Evolutionary conservation across 2,888 invertebrate genomes (phyloP).

Genomic region (Ochlodes sylvanus): DNA sequence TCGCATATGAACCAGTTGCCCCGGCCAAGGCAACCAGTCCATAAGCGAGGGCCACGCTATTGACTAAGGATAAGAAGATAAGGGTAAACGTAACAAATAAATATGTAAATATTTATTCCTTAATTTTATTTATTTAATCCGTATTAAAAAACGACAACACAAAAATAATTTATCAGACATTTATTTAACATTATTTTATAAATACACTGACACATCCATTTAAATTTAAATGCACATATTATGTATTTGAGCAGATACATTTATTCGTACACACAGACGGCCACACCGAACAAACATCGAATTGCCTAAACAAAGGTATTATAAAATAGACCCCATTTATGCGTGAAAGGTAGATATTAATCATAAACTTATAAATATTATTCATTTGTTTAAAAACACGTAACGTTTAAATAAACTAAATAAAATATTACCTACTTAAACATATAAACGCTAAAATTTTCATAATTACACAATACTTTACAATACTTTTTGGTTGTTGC

Average conservation of each 20-base stretch:
- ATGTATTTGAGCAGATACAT: constrained; percentile 50
- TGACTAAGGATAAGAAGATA: constrained; percentile 32
- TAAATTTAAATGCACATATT: constrained; percentile 50
- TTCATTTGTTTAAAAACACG: too few relatives aligned
- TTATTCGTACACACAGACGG: constrained; percentile 33
- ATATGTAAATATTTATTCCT: constrained; percentile 43
- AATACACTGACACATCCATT: constrained; percentile 52
- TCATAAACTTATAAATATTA: background rate
- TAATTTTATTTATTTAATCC: constrained; percentile 32
- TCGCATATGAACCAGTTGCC: constrained; percentile 44
- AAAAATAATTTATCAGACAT: constrained; percentile 53
- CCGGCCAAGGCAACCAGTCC: constrained; percentile 38
- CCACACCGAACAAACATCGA: constrained; percentile 38
- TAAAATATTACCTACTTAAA: too few relatives aligned
- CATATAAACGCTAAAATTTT: too few relatives aligned
- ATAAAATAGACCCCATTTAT: constrained; percentile 16
- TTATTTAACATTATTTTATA: constrained; percentile 45
- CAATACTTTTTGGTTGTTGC: too few relatives aligned
- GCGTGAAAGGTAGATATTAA: constrained; percentile 11
- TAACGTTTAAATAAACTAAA: too few relatives aligned
- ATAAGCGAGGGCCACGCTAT: constrained; percentile 44
- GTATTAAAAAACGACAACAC: constrained; percentile 44
- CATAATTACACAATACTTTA: too few relatives aligned
- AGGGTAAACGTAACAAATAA: constrained; percentile 40
- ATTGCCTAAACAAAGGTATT: constrained; percentile 17